Conservation (phyloP, 2,888 invertebrate genomes). For the Nipponacmea schrenckii region DNA sequence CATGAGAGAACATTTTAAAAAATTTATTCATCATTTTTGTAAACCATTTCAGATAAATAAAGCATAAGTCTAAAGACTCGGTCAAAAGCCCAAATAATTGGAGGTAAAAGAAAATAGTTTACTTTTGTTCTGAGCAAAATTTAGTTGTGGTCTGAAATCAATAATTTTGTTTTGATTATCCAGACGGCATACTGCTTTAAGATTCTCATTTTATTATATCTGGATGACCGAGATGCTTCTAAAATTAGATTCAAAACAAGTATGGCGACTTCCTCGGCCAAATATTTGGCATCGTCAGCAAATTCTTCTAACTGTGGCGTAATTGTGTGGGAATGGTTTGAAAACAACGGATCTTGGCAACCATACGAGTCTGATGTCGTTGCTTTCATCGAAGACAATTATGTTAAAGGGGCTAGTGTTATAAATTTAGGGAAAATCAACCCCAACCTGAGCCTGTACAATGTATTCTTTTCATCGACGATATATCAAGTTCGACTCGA, state of each 20-base stretch:
- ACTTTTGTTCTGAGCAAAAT: too few relatives aligned
- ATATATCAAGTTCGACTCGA: constrained; percentile 53
- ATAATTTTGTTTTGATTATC: too few relatives aligned
- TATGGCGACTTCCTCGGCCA: constrained; percentile 37
- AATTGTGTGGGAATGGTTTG: constrained; percentile 61
- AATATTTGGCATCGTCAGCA: neutral
- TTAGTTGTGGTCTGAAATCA: too few relatives aligned
- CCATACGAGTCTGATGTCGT: constrained; percentile 55
- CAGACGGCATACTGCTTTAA: too few relatives aligned
- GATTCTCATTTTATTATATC: too few relatives aligned
- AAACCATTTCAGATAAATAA: too few relatives aligned
- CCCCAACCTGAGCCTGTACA: constrained; percentile 43
- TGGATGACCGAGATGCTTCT: neutral
- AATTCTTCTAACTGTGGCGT: constrained; percentile 30
- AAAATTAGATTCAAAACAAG: constrained; percentile 19
- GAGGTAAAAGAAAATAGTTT: too few relatives aligned
- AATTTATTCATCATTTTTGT: too few relatives aligned
- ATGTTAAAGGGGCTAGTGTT: constrained; percentile 22
- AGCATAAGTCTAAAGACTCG: too few relatives aligned
- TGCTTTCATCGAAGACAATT: constrained; percentile 48
- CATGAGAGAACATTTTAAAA: too few relatives aligned
- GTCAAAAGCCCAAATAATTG: too few relatives aligned
- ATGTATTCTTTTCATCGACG: constrained; percentile 41
- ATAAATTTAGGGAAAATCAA: constrained; percentile 47
- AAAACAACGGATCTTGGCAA: constrained; percentile 54